Base-by-base conservation (phyloP, 2,888 invertebrate species). In the Anarsia innoxiella region DNA sequence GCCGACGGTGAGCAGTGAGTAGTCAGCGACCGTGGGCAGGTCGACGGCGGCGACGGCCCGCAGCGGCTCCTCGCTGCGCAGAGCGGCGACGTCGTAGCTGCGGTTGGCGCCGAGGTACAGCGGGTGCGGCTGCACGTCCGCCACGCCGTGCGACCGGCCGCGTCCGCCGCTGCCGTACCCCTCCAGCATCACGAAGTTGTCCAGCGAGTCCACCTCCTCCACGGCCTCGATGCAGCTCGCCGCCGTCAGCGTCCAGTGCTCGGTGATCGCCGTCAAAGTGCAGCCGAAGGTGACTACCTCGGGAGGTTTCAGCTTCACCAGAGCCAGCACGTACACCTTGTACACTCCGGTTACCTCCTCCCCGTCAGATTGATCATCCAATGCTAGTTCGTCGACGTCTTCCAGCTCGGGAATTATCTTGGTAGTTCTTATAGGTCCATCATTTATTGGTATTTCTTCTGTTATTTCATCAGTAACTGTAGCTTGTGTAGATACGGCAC, bases 151-250 rank as follows among this genome's bases (percentile, higher is more conserved):
- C 9, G 58, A 46, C 16, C 37, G 46, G 1, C 63, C 65, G 6
- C 42, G 44, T n/a, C 38, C 36, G 5, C 32, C 33, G 5, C 43
- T 56, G 3, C 65, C 71, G 31, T 62, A 65, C 2, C 53, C 46
- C 39, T 69, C 66, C 52, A 71, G 50, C 40, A 82, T 74, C 2
- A 77, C 61, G 46, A 72, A 78, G 6, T 65, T 59, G 44, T 78
- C 76, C 23, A 79, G 45, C 0, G 71, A 58, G 39, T 78, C 72
- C 16, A 67, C 58, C 42, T 79, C 75, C 41, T 79, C 75, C 12
- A 78, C 61, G 1, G 75, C 58, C 38, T 75, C 72, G 16, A 80
- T 57, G 45, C 80, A 82, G 43, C 77, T 79, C 9, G 80, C 82
- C 0, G 80, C 70, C 1, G 82, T 80, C 34, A 82, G 39, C 12